These are phyloP conservation scores for Steinernema feltiae DNA, from an alignment of 1,140 invertebrate genomes.

Conservation along the genomic window DNA sequence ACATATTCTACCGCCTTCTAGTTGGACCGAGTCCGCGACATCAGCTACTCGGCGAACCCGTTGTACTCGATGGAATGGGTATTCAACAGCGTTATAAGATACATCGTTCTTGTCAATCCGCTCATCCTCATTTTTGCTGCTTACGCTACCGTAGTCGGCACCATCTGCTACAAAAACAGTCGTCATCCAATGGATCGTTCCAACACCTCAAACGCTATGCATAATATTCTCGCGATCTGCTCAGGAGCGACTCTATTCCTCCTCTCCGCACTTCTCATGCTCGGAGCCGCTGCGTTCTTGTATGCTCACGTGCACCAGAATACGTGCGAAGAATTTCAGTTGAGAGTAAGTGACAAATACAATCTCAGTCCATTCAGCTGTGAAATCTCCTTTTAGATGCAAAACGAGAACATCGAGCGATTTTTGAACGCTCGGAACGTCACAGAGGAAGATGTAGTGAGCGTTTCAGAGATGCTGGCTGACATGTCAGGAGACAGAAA, in stretches of 20 bases:
- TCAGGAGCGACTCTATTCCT: neutral
- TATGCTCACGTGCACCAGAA: neutral
- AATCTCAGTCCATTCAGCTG: neutral
- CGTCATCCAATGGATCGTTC: neutral
- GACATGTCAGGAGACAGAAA: neutral
- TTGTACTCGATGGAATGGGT: neutral
- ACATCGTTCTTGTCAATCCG: neutral
- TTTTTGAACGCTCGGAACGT: neutral
- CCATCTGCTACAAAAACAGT: conserved; percentile 2
- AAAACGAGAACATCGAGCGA: neutral
- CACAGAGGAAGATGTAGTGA: neutral
- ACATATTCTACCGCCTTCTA: neutral
- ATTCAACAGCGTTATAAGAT: neutral
- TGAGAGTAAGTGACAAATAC: neutral
- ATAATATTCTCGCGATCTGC: neutral
- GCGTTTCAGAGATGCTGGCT: neutral
- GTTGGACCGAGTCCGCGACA: neutral
- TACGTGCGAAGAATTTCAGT: neutral
- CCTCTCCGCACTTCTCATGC: neutral
- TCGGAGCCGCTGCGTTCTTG: neutral
- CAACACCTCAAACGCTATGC: neutral
- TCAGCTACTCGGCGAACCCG: neutral
- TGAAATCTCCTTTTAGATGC: neutral
- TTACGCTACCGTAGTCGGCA: conserved; percentile 5
- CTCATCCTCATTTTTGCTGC: neutral